Conservation (phyloP, 2,888 invertebrate genomes). For the Patella caerulea region DNA sequence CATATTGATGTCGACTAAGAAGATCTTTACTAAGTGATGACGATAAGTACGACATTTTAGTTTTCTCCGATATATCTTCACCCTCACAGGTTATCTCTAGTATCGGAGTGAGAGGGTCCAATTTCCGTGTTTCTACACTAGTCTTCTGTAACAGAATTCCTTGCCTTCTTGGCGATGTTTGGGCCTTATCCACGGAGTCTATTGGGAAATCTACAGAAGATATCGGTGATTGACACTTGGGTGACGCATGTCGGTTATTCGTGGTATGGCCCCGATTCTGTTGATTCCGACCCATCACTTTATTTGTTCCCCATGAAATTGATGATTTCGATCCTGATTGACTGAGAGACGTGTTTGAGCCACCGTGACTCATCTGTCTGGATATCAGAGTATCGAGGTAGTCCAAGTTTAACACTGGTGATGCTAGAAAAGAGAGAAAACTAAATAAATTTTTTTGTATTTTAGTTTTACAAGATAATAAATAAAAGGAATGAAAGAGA, state of each 20-base stretch:
- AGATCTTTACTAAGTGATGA: neutral
- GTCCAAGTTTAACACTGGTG: constrained; percentile 58
- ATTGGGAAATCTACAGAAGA: constrained; percentile 38
- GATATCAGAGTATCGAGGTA: constrained; percentile 58
- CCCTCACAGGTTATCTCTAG: constrained; percentile 56
- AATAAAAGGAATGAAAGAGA: too few species aligned
- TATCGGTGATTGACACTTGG: constrained; percentile 27
- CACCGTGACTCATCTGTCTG: constrained; percentile 52
- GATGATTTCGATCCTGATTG: constrained; percentile 59
- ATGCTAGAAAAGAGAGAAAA: constrained; percentile 35
- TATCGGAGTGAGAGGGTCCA: constrained; percentile 59
- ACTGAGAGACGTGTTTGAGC: constrained; percentile 51
- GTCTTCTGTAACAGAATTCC: constrained; percentile 4
- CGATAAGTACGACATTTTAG: constrained; percentile 42
- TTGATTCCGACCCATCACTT: neutral
- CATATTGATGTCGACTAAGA: neutral
- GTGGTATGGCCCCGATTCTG: neutral
- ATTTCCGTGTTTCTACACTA: constrained; percentile 46
- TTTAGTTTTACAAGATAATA: neutral
- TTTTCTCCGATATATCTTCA: constrained; percentile 41
- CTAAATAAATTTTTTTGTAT: neutral
- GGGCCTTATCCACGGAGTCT: constrained; percentile 43
- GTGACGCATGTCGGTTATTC: neutral
- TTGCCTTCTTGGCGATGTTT: constrained; percentile 34
- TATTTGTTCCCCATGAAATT: constrained; percentile 23